These are phyloP conservation scores for Nasonia oneida DNA, from an alignment of 2,888 invertebrate genomes.

Conservation along the genomic window DNA sequence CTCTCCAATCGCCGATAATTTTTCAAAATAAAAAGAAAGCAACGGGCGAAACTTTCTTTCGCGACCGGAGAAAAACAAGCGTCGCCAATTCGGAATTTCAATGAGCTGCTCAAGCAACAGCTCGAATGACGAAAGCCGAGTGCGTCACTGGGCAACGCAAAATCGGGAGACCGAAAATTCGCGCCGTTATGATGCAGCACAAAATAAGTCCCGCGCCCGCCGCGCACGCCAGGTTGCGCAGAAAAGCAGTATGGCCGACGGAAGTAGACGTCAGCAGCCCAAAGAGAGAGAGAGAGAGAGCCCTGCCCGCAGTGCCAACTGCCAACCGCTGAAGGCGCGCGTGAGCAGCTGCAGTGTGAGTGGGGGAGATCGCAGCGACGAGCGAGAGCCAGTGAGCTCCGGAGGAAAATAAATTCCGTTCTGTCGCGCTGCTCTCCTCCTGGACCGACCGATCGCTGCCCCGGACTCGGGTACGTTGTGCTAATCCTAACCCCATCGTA, in stretches of 20 bases:
- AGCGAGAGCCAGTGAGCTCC: conserved; percentile 21
- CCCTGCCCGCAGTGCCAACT: conserved; percentile 69
- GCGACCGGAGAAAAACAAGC: no score
- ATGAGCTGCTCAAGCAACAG: not conserved
- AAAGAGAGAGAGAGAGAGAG: not conserved
- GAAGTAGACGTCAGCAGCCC: conserved; percentile 78
- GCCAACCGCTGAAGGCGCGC: conserved; percentile 70
- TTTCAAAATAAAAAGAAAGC: no score
- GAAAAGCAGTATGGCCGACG: conserved; percentile 72
- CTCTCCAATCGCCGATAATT: no score
- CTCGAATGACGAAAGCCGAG: not conserved
- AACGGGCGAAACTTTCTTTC: no score
- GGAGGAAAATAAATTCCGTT: conserved; percentile 23
- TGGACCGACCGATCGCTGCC: conserved; percentile 2
- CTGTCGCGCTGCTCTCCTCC: conserved; percentile 8
- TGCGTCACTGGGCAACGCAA: not conserved
- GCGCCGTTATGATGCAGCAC: conserved; percentile 65
- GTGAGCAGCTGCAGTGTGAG: not conserved
- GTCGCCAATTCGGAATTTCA: not conserved
- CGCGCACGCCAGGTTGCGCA: not conserved
- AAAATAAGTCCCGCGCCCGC: not conserved
- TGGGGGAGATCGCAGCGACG: conserved; percentile 22
- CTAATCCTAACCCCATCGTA: not conserved
- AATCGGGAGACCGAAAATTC: conserved; percentile 50
- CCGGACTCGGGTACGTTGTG: conserved; percentile 39